Evolutionary conservation across 2,888 invertebrate species (phyloP).

Genomic region (Pristionchus japonicus): DNA sequence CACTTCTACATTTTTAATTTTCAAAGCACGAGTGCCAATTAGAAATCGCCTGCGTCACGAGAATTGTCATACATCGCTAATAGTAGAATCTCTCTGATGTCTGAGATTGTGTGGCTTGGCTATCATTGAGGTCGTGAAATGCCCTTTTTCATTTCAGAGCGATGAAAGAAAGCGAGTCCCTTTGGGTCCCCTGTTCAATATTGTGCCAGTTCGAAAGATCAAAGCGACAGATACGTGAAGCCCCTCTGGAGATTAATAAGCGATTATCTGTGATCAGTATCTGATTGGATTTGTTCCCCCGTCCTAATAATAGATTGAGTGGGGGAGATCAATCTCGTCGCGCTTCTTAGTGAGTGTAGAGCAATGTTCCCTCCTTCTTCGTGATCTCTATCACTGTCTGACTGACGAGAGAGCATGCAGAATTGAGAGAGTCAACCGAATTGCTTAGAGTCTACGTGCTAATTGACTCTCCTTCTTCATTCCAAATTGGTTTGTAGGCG

Average conservation of each 20-base stretch:
- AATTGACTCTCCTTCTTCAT: slow-evolving; percentile 12
- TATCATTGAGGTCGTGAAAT: too few species aligned
- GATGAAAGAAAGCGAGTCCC: too few species aligned
- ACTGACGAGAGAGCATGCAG: too few species aligned
- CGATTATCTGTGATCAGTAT: neutral
- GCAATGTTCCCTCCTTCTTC: neutral
- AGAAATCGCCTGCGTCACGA: neutral
- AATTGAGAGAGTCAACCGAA: too few species aligned
- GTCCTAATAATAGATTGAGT: slow-evolving; percentile 1
- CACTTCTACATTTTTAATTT: neutral
- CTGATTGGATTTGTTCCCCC: neutral
- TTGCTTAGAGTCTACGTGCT: slow-evolving; percentile 27
- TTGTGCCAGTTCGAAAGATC: neutral
- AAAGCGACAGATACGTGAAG: neutral
- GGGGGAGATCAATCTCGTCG: slow-evolving; percentile 21
- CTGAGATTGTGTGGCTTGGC: too few species aligned
- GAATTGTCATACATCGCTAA: neutral
- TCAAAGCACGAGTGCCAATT: neutral
- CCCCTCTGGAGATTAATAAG: neutral
- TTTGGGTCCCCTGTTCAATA: neutral
- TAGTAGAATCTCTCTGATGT: neutral
- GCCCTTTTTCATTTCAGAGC: too few species aligned
- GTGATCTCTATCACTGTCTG: too few species aligned
- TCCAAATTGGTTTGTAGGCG: slow-evolving; percentile 32
- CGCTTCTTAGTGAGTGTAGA: too few species aligned